These are phyloP conservation scores for Crepidodera aurea DNA, from an alignment of 2,888 invertebrate species.

Conservation along the genomic window DNA sequence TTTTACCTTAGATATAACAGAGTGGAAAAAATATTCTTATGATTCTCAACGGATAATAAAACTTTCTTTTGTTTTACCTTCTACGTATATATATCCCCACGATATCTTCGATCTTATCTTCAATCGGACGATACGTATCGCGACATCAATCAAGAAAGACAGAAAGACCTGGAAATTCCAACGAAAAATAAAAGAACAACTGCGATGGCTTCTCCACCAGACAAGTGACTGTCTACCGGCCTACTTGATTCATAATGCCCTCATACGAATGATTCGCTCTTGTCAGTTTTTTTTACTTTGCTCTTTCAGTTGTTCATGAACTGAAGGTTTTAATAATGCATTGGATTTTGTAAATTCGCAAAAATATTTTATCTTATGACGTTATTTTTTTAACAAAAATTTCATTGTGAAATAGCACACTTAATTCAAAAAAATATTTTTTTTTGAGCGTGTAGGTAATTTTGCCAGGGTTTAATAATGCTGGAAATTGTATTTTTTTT, in stretches of 20 bases:
- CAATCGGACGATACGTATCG: constrained; percentile 30
- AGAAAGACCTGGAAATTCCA: constrained; percentile 26
- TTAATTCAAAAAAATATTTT: too few species aligned
- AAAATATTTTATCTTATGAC: too few species aligned
- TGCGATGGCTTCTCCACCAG: constrained; percentile 13
- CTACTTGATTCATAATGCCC: constrained; percentile 34
- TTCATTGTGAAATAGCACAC: too few species aligned
- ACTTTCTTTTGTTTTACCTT: background rate
- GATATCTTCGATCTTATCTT: constrained; percentile 10
- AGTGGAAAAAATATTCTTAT: too few species aligned
- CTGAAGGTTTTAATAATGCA: background rate
- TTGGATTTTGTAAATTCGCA: background rate
- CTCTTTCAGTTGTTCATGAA: background rate
- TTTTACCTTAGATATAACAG: too few species aligned
- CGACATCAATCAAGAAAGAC: constrained; percentile 35
- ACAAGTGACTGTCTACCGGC: constrained; percentile 26
- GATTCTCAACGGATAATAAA: background rate
- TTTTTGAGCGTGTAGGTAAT: too few species aligned
- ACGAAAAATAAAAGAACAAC: constrained; percentile 10
- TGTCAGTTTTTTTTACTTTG: constrained; percentile 11
- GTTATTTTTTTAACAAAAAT: too few species aligned
- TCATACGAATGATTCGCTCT: constrained; percentile 27
- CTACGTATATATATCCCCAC: background rate
- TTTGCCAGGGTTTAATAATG: too few species aligned
- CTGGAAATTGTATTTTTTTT: too few species aligned